These are phyloP conservation scores for Chascanopsetta lugubris DNA, from an alignment of 2,113 vertebrate species.

Conservation along the genomic window DNA sequence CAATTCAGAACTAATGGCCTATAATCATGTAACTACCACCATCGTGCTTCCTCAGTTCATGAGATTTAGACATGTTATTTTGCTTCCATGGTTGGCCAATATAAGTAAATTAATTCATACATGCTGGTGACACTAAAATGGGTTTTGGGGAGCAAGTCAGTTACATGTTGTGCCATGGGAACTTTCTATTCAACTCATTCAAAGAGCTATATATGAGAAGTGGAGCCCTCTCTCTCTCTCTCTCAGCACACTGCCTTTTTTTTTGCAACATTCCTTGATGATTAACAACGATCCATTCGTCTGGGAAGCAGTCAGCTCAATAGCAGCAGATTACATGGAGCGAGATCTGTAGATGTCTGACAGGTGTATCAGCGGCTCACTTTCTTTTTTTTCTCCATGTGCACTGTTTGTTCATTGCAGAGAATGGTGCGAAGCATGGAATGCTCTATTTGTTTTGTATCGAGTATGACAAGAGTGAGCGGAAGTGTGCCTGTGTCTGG, in stretches of 20 bases:
- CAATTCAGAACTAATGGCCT: conserved; percentile 1
- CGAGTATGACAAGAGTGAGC: conserved; percentile 23
- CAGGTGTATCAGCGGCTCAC: conserved; percentile 39
- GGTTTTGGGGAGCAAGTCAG: conserved; percentile 27
- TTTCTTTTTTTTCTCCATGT: conserved; percentile 36
- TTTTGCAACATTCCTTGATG: conserved; percentile 64
- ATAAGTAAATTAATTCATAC: conserved; percentile 26
- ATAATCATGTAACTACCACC: conserved; percentile 19
- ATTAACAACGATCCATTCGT: conserved; percentile 70
- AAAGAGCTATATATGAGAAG: conserved; percentile 49
- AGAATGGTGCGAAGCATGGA: conserved; percentile 36
- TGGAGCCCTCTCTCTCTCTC: no score
- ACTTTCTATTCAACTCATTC: conserved; percentile 44
- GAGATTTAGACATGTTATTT: conserved; percentile 24
- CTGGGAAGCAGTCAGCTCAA: conserved; percentile 62
- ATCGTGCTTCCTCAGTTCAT: conserved; percentile 14
- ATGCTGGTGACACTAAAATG: conserved; percentile 24
- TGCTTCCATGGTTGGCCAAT: conserved; percentile 4
- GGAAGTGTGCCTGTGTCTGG: background rate
- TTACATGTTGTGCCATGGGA: conserved; percentile 17
- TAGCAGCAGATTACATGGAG: conserved; percentile 56
- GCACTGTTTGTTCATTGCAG: conserved; percentile 39
- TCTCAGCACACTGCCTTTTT: conserved; percentile 12
- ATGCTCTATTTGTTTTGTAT: conserved; percentile 27
- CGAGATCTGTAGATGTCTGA: conserved; percentile 49